These are phyloP conservation scores for Sula dactylatra DNA, from an alignment of 2,113 vertebrate species.

Conservation along the genomic window DNA sequence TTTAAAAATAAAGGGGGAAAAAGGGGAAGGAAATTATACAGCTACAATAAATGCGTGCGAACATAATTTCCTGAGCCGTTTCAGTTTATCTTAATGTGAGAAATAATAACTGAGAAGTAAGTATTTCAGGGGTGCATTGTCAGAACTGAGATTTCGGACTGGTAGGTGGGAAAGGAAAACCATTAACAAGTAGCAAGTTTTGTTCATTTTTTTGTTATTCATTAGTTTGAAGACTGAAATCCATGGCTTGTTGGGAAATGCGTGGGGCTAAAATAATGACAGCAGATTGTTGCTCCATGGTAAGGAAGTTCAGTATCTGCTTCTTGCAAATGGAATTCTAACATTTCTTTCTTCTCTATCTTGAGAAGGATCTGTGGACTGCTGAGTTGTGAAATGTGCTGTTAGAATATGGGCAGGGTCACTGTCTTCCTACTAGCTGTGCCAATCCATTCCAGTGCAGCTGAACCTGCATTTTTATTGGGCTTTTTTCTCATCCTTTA, in stretches of 20 bases:
- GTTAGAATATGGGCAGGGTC: not conserved
- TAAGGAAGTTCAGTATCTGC: not conserved
- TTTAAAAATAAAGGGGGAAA: not conserved
- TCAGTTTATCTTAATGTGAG: not conserved
- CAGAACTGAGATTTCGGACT: not conserved
- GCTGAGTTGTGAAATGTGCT: constrained; percentile 33
- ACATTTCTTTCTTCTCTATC: constrained; percentile 9
- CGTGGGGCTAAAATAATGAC: constrained; percentile 3
- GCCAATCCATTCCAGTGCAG: not conserved
- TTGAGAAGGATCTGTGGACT: not conserved
- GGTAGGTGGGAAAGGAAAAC: constrained; percentile 6
- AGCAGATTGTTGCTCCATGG: not conserved
- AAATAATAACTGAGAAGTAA: constrained; percentile 6
- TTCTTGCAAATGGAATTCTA: constrained; percentile 19
- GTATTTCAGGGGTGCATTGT: not conserved
- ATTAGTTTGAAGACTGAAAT: not conserved
- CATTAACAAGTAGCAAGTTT: not conserved
- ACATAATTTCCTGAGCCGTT: not conserved
- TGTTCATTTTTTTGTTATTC: not conserved
- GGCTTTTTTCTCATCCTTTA: not conserved
- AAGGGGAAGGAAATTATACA: not conserved
- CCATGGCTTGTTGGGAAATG: not conserved
- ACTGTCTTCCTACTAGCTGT: not conserved
- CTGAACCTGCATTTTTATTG: not conserved
- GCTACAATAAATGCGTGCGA: not conserved